These are phyloP conservation scores for Tokudaia tokunoshimensis DNA, from an alignment of 2,797 vertebrate genomes.

Conservation along the genomic window DNA sequence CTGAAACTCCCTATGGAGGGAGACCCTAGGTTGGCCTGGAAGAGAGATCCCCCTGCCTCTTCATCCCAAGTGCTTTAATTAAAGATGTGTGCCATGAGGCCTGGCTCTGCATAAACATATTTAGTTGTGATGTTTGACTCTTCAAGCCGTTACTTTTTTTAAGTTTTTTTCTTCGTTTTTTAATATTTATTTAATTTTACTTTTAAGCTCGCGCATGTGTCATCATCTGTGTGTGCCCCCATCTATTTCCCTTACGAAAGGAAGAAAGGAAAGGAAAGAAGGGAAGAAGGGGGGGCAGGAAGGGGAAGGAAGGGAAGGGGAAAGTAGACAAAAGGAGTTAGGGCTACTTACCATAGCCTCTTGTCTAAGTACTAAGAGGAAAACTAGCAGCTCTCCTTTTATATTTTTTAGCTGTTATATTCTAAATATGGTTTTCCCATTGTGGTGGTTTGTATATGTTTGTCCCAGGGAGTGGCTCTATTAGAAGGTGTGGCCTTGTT, in stretches of 20 bases:
- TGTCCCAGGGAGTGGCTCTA: too few species aligned
- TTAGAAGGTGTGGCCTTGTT: too few species aligned
- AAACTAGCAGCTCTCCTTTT: neutral
- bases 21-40: neutral
- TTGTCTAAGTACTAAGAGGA: conserved; percentile 18
- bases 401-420: neutral
- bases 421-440: conserved; percentile 9
- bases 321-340: neutral
- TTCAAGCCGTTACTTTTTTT: neutral
- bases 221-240: neutral
- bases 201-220: neutral
- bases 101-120: neutral
- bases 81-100: neutral
- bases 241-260: conserved; percentile 30
- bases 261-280: neutral
- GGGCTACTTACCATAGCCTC: neutral
- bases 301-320: neutral
- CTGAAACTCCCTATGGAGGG: neutral
- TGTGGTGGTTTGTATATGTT: too few species aligned
- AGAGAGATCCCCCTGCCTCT: neutral
- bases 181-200: neutral
- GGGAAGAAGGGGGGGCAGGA: neutral
- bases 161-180: neutral
- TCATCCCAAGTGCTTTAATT: neutral
- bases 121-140: neutral